Percentiles rank a stretch among this genome's conserved stretches.
These are phyloP conservation scores for Anagyrus pseudococci DNA, from an alignment of 2,888 invertebrate genomes.

Conservation along the genomic window DNA sequence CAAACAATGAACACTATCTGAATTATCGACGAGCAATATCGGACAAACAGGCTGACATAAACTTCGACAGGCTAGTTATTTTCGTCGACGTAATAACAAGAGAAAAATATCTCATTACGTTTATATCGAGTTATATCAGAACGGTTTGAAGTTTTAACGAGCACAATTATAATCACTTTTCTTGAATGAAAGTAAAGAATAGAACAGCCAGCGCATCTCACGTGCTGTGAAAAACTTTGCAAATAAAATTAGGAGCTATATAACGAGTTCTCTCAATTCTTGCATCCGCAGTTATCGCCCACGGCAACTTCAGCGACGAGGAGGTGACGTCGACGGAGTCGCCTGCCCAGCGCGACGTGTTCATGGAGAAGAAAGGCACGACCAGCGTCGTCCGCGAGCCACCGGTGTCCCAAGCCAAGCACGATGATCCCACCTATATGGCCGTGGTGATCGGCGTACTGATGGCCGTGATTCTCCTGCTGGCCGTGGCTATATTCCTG, in stretches of 20 bases:
- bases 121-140: too few relatives aligned
- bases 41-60: background rate
- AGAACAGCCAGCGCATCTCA: too few relatives aligned
- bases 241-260: too few relatives aligned
- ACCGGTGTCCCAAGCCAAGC: slow-evolving; percentile 72
- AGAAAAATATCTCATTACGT: too few relatives aligned
- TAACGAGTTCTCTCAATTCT: background rate
- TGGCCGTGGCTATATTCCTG: slow-evolving; percentile 76
- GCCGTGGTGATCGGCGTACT: slow-evolving; percentile 81
- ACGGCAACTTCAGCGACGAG: slow-evolving; percentile 78
- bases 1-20: background rate
- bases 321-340: slow-evolving; percentile 64
- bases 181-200: too few relatives aligned
- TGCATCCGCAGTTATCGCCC: slow-evolving; percentile 66
- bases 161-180: too few relatives aligned
- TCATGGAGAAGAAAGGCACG: slow-evolving; percentile 59
- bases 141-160: too few relatives aligned
- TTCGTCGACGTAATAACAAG: too few relatives aligned
- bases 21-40: slow-evolving; percentile 3
- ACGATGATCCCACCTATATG: slow-evolving; percentile 76
- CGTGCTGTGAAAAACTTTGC: too few relatives aligned
- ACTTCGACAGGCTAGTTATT: background rate
- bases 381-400: slow-evolving; percentile 62
- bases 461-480: slow-evolving; percentile 74
- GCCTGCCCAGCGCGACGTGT: slow-evolving; percentile 64